phyloP scores from a whole-genome alignment of 2,888 invertebrate genomes.

The Zygothrica quintamaculata region DNA sequence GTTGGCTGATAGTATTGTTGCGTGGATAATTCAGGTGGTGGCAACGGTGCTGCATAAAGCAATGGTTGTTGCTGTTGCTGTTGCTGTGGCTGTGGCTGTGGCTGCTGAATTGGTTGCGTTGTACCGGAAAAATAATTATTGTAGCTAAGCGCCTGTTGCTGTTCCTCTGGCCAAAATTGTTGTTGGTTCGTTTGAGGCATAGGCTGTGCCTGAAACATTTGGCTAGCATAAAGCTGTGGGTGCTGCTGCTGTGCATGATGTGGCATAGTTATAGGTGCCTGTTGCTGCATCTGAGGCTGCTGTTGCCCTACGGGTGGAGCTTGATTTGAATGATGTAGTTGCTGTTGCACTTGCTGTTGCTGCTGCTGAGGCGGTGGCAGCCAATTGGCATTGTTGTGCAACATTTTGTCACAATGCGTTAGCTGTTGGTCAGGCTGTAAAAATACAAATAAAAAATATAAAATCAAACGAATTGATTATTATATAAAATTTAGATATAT shows the following conservation, averaged over 20 bases:
- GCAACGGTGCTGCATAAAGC: conserved; percentile 21
- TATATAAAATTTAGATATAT: neutral
- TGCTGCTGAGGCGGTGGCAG: conserved; percentile 64
- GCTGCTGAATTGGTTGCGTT: conserved; percentile 14
- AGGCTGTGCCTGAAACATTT: conserved; percentile 58
- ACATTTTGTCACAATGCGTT: conserved; percentile 59
- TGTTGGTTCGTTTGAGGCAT: conserved; percentile 24
- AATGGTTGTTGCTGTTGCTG: conserved; percentile 22
- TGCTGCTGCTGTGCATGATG: conserved; percentile 36
- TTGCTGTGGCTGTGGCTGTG: conserved; percentile 8
- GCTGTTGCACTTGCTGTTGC: conserved; percentile 43
- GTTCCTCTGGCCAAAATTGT: conserved; percentile 50
- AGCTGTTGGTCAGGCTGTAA: conserved; percentile 40
- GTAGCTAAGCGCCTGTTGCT: conserved; percentile 43
- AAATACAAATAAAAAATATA: neutral
- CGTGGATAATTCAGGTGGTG: conserved; percentile 4
- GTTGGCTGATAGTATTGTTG: conserved; percentile 42
- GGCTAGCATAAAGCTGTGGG: conserved; percentile 54
- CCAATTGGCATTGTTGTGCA: conserved; percentile 78
- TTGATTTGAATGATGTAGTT: conserved; percentile 17
- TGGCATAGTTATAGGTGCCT: conserved; percentile 16
- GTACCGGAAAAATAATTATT: conserved; percentile 57
- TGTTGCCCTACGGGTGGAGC: conserved; percentile 31
- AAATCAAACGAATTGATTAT: neutral
- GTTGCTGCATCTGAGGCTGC: conserved; percentile 43